Percentiles rank a stretch among this genome's conserved stretches.
These are phyloP conservation scores for Dasypolia templi DNA, from an alignment of 2,888 invertebrate species.

Conservation along the genomic window DNA sequence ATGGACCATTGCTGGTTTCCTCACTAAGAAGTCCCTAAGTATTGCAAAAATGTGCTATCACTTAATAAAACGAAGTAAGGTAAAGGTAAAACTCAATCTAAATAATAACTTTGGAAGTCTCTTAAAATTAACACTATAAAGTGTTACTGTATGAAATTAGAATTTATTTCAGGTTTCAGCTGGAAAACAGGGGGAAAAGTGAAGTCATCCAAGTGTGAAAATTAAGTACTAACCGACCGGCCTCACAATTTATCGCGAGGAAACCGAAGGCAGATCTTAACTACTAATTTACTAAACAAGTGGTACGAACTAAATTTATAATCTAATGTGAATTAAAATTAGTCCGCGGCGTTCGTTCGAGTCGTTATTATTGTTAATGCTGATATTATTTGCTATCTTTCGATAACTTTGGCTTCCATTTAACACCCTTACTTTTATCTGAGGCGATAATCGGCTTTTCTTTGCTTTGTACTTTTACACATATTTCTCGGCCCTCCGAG, in stretches of 20 bases:
- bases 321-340: constrained; percentile 4
- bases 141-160: constrained; percentile 9
- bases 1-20: background rate
- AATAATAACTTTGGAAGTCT: constrained; percentile 1
- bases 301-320: constrained; percentile 9
- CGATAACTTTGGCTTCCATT: background rate
- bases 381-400: background rate
- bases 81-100: background rate
- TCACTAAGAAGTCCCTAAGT: background rate
- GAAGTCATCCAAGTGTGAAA: constrained; percentile 31
- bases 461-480: background rate
- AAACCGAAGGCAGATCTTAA: constrained; percentile 20
- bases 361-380: too few species aligned
- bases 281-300: constrained; percentile 14
- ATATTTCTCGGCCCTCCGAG: too few species aligned
- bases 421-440: background rate
- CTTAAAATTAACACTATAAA: too few species aligned
- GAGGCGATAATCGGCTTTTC: background rate
- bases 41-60: background rate
- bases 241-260: constrained; percentile 19
- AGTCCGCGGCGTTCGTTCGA: background rate
- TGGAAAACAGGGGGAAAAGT: constrained; percentile 2
- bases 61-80: too few species aligned
- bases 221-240: constrained; percentile 19
- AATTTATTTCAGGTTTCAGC: constrained; percentile 24